Evolutionary conservation across 2,797 vertebrate genomes (phyloP).

Genomic region (Urophycis tenuis): DNA sequence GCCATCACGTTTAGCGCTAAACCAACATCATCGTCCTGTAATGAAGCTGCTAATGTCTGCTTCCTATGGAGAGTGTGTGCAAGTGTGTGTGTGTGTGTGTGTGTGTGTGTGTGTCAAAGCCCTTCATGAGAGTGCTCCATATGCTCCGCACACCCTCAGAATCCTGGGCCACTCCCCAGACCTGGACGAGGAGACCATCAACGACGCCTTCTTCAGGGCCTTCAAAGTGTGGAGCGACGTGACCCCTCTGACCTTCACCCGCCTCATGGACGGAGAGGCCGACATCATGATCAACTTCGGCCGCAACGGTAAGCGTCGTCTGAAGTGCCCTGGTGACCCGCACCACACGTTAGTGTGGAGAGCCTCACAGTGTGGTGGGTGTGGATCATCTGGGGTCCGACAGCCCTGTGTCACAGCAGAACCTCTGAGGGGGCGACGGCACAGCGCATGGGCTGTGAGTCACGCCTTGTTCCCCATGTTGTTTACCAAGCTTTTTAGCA

Average conservation of each 20-base stretch:
- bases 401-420: no score
- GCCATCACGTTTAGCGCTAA: background rate
- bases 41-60: background rate
- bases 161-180: conserved; percentile 89
- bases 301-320: conserved; percentile 80
- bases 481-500: no score
- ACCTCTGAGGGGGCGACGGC: no score
- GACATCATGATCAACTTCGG: conserved; percentile 99
- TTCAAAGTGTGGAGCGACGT: conserved; percentile 97
- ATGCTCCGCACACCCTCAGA: conserved; percentile 57
- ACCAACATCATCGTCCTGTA: background rate
- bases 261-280: conserved; percentile 90
- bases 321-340: background rate
- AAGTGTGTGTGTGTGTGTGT: background rate
- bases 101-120: background rate
- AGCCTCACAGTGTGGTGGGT: background rate
- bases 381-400: background rate
- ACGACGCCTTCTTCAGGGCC: conserved; percentile 91
- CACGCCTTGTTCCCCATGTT: no score
- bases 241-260: conserved; percentile 83
- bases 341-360: no score
- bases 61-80: background rate
- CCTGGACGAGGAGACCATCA: conserved; percentile 89
- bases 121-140: background rate
- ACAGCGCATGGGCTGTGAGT: background rate